phyloP scores from a whole-genome alignment of 2,797 vertebrate species.

The Cichlasoma orientale region DNA sequence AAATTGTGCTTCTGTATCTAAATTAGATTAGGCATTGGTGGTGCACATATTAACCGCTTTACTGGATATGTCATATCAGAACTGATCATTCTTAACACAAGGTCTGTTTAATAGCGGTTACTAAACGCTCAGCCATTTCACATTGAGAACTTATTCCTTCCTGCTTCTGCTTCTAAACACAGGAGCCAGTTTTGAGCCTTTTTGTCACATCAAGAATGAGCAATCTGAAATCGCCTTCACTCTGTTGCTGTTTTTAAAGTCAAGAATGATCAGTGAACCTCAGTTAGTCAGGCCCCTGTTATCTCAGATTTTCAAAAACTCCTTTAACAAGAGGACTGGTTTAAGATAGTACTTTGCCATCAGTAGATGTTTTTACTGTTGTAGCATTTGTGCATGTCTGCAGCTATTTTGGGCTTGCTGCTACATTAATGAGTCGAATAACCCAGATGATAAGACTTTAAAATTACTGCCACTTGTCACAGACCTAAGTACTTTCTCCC shows the following conservation, averaged over 20 bases:
- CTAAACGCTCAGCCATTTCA: background rate
- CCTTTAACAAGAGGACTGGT: background rate
- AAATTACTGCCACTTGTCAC: conserved; percentile 9
- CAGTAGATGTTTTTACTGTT: background rate
- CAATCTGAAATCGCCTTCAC: background rate
- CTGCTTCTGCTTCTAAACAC: background rate
- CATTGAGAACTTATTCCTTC: background rate
- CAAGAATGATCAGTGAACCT: background rate
- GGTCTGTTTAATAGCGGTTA: background rate
- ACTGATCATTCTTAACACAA: background rate
- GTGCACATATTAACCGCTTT: background rate
- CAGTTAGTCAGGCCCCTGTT: background rate
- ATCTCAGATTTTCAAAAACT: background rate
- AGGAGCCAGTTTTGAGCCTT: background rate
- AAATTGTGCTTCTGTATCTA: background rate
- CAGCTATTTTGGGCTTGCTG: background rate
- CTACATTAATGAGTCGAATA: background rate
- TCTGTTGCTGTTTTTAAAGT: background rate
- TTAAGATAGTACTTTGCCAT: background rate
- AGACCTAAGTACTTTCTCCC: background rate
- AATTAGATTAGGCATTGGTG: background rate
- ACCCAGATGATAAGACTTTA: background rate
- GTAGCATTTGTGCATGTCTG: background rate
- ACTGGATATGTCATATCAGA: background rate
- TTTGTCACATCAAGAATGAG: background rate